Evolutionary conservation across 37 sponge, comb jelly and placozoan species (phyloP).

Genomic region (Oopsacas minuta): DNA sequence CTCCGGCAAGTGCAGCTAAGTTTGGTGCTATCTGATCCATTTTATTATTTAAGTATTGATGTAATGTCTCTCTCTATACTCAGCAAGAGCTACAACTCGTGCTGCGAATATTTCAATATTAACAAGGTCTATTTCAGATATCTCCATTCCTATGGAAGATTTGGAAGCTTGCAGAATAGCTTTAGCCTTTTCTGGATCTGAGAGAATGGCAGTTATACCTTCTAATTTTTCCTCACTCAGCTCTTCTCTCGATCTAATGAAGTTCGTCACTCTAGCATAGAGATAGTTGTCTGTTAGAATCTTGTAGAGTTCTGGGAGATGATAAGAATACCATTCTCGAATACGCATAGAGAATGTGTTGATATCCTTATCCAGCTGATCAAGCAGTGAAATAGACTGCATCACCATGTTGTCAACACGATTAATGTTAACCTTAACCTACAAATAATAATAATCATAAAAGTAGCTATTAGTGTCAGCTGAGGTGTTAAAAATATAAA

Average conservation of each 20-base stretch:
- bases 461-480: too few species aligned
- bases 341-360: slow-evolving; percentile 98
- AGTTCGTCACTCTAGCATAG: slow-evolving; percentile 69
- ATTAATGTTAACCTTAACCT: slow-evolving; percentile 90
- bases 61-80: slow-evolving; percentile 70
- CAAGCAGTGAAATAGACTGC: slow-evolving; percentile 88
- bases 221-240: slow-evolving; percentile 68
- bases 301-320: slow-evolving; percentile 94
- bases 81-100: slow-evolving; percentile 62
- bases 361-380: slow-evolving; percentile 98
- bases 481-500: too few species aligned
- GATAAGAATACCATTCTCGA: slow-evolving; percentile 99
- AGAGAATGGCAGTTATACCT: slow-evolving; percentile 66
- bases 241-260: slow-evolving; percentile 65
- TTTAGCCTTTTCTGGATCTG: slow-evolving; percentile 75
- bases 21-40: slow-evolving; percentile 92
- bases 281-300: slow-evolving; percentile 86
- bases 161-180: slow-evolving; percentile 75
- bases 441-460: too few species aligned
- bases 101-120: slow-evolving; percentile 89
- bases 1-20: slow-evolving; percentile 86
- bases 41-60: slow-evolving; percentile 66
- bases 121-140: slow-evolving; percentile 84
- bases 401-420: slow-evolving; percentile 99
- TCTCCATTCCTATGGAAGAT: slow-evolving; percentile 98